phyloP scores from a whole-genome alignment of 64 coral and sea anemone species.

The Actinia equina region DNA sequence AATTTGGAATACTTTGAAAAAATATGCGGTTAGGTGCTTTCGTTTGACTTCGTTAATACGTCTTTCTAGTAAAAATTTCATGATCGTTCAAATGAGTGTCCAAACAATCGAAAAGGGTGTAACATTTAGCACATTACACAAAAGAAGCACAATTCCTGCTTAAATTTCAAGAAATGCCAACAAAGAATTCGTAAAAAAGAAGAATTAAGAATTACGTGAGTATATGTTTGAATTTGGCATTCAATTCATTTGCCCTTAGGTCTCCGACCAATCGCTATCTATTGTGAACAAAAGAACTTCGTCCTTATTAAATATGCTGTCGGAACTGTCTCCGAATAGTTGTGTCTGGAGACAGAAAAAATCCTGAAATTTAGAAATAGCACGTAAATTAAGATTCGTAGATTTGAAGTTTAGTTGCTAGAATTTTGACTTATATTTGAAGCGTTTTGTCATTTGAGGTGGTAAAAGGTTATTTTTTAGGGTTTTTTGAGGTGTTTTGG shows the following conservation, averaged over 20 bases:
- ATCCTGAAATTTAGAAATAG: not conserved
- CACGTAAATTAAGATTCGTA: not conserved
- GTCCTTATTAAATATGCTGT: conserved; percentile 6
- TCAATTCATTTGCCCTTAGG: not conserved
- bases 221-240: not conserved
- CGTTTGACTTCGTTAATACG: not conserved
- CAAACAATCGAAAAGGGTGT: conserved; percentile 4
- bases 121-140: not conserved
- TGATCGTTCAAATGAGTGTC: not conserved
- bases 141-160: not conserved
- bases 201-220: not conserved
- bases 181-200: not conserved
- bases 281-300: not conserved
- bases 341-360: conserved; percentile 2
- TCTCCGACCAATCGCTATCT: not conserved
- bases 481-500: not conserved
- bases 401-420: not conserved
- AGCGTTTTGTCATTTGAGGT: not conserved
- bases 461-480: not conserved
- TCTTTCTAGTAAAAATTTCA: not conserved
- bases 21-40: too few species aligned
- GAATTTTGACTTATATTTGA: not conserved
- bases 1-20: not conserved
- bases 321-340: conserved; percentile 5
- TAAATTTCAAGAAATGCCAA: not conserved